Base-by-base conservation (phyloP, 2,113 vertebrate genomes). In the Corythornis vintsioides region DNA sequence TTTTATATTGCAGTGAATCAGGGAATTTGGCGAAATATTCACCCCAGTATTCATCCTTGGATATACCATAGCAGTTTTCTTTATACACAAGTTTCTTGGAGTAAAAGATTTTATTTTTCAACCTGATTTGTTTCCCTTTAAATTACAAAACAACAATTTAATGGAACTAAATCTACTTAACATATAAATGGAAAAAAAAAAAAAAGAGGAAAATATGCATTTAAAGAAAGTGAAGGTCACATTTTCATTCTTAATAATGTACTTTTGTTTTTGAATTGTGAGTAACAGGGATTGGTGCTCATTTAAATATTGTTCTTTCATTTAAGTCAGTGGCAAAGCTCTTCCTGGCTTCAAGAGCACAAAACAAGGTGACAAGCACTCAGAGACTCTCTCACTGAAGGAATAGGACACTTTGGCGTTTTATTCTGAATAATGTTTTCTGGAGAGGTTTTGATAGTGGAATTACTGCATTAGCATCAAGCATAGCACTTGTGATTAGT, bases 31-130 rank as follows among this genome's bases (percentile, higher is more conserved):
- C 5, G 57, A 74, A 65, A 47, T 25, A 11, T 38, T 38, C 11
- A 1, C 0, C 1, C 3, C 0, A 1, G 2, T n/a, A 65, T 55
- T 78, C 16, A 71, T 42, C 15, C 11, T 11, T 26, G 78, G 20
- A 40, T n/a, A 15, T n/a, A 56, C 0, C 2, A 64, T 13, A 82
- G 7, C 5, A 50, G 6, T n/a, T 85, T 80, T 3, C 15, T 80
- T 72, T 64, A 38, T 52, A 29, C 64, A 22, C 6, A 15, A 47
- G 7, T 76, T 73, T 76, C 20, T 60, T 57, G 8, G 9, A 48
- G n/a, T 52, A 83, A 69, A 79, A 83, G 2, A 29, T 65, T 29
- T 69, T 3, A 20, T 35, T 59, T 69, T 93, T 56, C 31, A 63
- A 28, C 19, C 8, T 87, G 18, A 45, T 59, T 63, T 56, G 5